Base-by-base conservation (phyloP, 1,140 invertebrate species). In the Drosophila micromelanica region DNA sequence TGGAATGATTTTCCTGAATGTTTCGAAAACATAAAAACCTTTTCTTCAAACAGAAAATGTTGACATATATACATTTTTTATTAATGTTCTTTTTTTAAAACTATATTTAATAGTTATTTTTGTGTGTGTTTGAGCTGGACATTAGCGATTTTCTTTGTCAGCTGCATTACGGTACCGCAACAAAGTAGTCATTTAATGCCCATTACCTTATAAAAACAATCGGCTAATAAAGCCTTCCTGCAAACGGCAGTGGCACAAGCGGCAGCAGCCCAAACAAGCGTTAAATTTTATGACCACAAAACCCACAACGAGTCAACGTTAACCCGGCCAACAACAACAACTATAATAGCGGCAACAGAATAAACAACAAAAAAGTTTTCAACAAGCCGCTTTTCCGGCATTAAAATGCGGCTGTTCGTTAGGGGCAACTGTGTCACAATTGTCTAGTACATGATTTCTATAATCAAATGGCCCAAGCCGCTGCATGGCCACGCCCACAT, bases 201-300 rank as follows among this genome's bases (percentile, higher is more conserved):
- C 73, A 80, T 80, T 84, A 55, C 73, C 60, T 80, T 76, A 74
- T 76, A 57, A 46, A 76, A 60, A 67, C 23, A 65, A 67, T 57
- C 62, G 63, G 67, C 76, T 73, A 80, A 85, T 73, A 85, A 84
- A 85, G 77, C 57, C 57, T 79, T 82, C 59, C 80, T 75, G 64
- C 75, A 71, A 63, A 7, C 61, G 7, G 49, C 63, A 56, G 45
- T 45, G 37, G 35, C 59, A 20, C 37, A 40, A 32, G 20, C 43
- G 32, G 52, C 55, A 59, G 63, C 70, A 73, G 63, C 46, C 46
- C 76, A 80, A 73, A 84, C 73, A 84, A 67, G 68, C 69, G 80
- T 76, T 71, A 76, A 81, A 75, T 65, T 76, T 80, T 80, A 80
- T 56, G 72, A 82, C 80, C 80, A 79, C 80, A 84, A 82, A 76